Conservation (phyloP, 1,140 invertebrate genomes). For the Apis cerana region DNA sequence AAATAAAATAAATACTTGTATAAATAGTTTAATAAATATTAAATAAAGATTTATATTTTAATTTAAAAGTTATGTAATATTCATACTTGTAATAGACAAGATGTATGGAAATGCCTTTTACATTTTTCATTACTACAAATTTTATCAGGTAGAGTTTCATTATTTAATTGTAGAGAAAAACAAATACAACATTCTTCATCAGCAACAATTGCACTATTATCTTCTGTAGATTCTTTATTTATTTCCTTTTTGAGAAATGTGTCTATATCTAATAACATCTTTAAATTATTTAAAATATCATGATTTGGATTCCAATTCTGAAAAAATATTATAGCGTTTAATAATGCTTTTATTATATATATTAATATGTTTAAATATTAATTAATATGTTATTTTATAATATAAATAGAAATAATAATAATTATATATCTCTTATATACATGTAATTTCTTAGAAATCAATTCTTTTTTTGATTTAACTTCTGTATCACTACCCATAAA, state of each 20-base stretch:
- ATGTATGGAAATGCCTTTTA: constrained; percentile 72
- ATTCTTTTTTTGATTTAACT: constrained; percentile 65
- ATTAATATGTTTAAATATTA: not conserved
- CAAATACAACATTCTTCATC: constrained; percentile 80
- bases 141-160: constrained; percentile 69
- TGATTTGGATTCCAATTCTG: constrained; percentile 73
- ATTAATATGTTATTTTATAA: not conserved
- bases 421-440: constrained; percentile 49
- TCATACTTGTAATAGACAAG: constrained; percentile 73
- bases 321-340: constrained; percentile 32
- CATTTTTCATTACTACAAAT: constrained; percentile 77
- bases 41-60: not conserved
- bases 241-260: constrained; percentile 68
- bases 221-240: constrained; percentile 18
- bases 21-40: too few species aligned
- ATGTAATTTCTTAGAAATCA: constrained; percentile 68
- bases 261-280: constrained; percentile 68
- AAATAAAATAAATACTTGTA: constrained; percentile 31
- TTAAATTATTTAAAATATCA: constrained; percentile 72
- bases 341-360: not conserved
- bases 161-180: constrained; percentile 70
- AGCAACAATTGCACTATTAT: constrained; percentile 58
- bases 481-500: constrained; percentile 74
- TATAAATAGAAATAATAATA: not conserved
- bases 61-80: constrained; percentile 19